Evolutionary conservation across 2,888 invertebrate species (phyloP).

Genomic region (Nycteola revayana): DNA sequence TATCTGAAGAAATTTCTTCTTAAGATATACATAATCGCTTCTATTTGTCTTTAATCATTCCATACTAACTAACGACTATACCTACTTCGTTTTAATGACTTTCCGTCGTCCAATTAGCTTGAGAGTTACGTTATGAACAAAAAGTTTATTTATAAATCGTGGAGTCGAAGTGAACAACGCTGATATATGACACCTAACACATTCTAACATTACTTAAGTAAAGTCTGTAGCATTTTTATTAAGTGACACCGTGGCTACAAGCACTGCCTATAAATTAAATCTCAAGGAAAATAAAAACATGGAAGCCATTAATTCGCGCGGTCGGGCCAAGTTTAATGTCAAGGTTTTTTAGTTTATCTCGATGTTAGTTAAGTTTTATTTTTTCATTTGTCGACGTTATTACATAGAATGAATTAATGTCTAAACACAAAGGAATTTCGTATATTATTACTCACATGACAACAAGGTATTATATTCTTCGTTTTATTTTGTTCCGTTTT

Average conservation of each 20-base stretch:
- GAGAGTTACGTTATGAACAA: conserved; percentile 54
- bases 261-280: conserved; percentile 78
- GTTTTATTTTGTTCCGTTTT: conserved; percentile 21
- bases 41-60: no score
- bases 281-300: conserved; percentile 82
- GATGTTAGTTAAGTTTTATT: conserved; percentile 75
- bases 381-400: conserved; percentile 67
- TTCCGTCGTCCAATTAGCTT: conserved; percentile 22
- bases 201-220: conserved; percentile 71
- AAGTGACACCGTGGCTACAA: conserved; percentile 71
- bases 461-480: conserved; percentile 18
- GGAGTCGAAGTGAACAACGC: conserved; percentile 60
- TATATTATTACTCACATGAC: conserved; percentile 29
- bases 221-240: conserved; percentile 71
- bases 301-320: conserved; percentile 82
- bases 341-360: conserved; percentile 79
- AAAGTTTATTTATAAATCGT: conserved; percentile 62
- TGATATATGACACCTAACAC: conserved; percentile 77
- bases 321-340: conserved; percentile 81
- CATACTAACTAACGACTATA: no score
- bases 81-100: conserved; percentile 18
- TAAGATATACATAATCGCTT: no score
- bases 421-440: conserved; percentile 49
- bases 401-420: conserved; percentile 63
- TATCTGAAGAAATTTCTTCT: no score